Base-by-base conservation (phyloP, 2,888 invertebrate genomes). In the Euplagia quadripunctaria region DNA sequence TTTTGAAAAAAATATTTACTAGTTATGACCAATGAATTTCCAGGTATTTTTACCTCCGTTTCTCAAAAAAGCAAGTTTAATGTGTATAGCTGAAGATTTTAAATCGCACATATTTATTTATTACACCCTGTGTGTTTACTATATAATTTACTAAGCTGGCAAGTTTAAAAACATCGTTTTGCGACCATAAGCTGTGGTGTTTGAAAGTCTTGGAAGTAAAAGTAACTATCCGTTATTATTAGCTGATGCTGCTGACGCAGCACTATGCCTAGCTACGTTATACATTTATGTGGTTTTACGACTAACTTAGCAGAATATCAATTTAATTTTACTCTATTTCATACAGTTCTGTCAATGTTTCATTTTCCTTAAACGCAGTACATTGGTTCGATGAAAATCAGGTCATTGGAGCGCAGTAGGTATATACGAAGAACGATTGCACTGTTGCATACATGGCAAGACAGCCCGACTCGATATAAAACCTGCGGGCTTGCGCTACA, bases 391-490 rank as follows among this genome's bases (percentile, higher is more conserved):
- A 20, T 69, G 55, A 51, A 69, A 73, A 73, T 46, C 20, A 73
- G 73, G 73, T 70, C 86, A 86, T 78, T 76, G 79, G 80, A 82
- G 81, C 83, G 83, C 86, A 84, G 77, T 70, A 68, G 61, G 68
- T 55, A 65, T 69, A 61, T 61, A 31, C 14, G 31, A 61, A 31
- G 61, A 61, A 61, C 75, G 73, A 76, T 75, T 79, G 78, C 70
- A 79, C 67, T 68, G 69, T 76, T 82, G 75, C 81, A 80, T 79
- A 74, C 77, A 85, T 82, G 84, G 82, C 78, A 85, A 86, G 84
- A 73, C 87, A 84, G 20, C 81, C 81, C 84, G 76, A 80, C 76
- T 64, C 17, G 17, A 52, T 58, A 20, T 46, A 20, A 79, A 78
- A 82, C 82, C 80, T 82, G 85, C 87, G 87, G 16, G 68, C 43